These are phyloP conservation scores for Parazoanthus swiftii DNA, from an alignment of 92 coral and sea anemone species.

Conservation along the genomic window DNA sequence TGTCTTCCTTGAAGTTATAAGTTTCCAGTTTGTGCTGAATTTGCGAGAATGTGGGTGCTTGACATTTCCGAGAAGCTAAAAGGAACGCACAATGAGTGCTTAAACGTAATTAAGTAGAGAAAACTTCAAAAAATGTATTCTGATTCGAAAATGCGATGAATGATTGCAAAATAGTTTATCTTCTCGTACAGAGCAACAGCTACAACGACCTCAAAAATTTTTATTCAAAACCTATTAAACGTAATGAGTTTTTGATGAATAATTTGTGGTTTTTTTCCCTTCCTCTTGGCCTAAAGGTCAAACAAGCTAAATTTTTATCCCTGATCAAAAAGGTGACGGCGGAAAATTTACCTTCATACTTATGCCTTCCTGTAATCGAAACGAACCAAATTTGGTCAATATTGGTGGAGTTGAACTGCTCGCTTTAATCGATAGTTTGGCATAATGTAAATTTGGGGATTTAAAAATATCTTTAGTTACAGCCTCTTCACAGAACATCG, in stretches of 20 bases:
- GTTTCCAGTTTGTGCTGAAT: not conserved
- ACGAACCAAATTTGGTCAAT: slow-evolving; percentile 36
- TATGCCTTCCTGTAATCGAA: not conserved
- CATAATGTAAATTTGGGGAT: not conserved
- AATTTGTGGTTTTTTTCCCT: not conserved
- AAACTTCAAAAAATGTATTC: too few relatives aligned
- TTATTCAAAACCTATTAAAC: not conserved
- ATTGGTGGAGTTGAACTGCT: not conserved
- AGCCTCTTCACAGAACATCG: too few relatives aligned
- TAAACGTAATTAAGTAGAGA: not conserved
- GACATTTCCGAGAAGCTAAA: not conserved
- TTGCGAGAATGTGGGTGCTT: too few relatives aligned
- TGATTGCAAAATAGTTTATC: not conserved
- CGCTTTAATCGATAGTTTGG: not conserved
- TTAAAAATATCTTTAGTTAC: not conserved
- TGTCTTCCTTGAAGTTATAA: not conserved
- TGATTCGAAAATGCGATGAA: not conserved
- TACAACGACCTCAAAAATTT: not conserved
- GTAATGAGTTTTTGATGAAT: not conserved
- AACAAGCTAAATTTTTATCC: not conserved
- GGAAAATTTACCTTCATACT: not conserved
- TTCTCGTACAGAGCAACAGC: not conserved
- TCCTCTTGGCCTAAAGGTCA: slow-evolving; percentile 5
- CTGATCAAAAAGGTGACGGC: not conserved
- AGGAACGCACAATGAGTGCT: too few relatives aligned